These are phyloP conservation scores for Hippoglossus stenolepis DNA, from an alignment of 2,113 vertebrate species.

Conservation along the genomic window DNA sequence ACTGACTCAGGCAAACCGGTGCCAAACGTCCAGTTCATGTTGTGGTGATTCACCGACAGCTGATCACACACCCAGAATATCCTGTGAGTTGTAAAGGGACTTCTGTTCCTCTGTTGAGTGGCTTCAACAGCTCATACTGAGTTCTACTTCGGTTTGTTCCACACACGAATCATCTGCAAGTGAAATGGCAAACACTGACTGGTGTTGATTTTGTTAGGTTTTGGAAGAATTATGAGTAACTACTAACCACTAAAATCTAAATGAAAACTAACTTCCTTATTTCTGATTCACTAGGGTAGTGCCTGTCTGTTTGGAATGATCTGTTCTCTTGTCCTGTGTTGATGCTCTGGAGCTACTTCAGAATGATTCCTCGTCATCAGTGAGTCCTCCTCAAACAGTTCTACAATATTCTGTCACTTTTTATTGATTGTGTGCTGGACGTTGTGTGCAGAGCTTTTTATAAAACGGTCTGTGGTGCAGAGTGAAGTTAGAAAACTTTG, in stretches of 20 bases:
- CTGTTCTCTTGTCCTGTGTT: no score
- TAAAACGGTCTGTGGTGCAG: no score
- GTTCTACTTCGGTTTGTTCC: slow-evolving; percentile 3
- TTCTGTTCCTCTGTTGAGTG: background rate
- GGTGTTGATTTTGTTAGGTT: background rate
- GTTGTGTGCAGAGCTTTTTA: no score
- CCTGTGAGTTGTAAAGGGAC: background rate
- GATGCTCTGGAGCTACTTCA: no score
- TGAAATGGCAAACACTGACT: background rate
- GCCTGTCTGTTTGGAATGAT: no score
- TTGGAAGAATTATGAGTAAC: background rate
- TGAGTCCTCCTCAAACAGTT: no score
- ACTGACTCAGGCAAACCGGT: background rate
- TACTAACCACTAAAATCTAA: slow-evolving; percentile 14
- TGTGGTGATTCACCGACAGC: slow-evolving; percentile 3
- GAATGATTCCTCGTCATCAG: no score
- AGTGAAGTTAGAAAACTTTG: no score
- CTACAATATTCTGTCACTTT: no score
- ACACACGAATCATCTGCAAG: background rate
- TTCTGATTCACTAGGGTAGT: background rate
- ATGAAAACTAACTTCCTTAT: background rate
- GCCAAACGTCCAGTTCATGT: background rate
- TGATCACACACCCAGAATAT: slow-evolving; percentile 8
- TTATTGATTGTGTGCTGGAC: no score
- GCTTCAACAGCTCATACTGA: background rate